phyloP scores from a whole-genome alignment of 2,888 invertebrate genomes.

The Habrosyne pyritoides region DNA sequence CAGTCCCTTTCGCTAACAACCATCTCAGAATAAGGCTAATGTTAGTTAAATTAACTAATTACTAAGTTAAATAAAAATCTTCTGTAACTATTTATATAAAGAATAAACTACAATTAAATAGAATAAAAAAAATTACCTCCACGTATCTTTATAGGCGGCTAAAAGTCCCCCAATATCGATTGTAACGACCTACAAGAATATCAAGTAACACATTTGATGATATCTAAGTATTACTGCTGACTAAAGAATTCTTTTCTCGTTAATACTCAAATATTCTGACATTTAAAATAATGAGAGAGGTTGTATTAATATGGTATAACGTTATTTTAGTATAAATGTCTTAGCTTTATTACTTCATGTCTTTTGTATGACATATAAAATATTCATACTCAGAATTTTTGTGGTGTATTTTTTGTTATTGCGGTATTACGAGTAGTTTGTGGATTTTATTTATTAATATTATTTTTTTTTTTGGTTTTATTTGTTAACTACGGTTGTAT shows the following conservation, averaged over 20 bases:
- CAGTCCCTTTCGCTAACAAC: too few species aligned
- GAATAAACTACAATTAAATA: too few species aligned
- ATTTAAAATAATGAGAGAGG: background rate
- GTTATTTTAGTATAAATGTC: too few species aligned
- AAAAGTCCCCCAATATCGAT: background rate
- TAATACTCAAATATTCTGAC: background rate
- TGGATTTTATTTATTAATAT: too few species aligned
- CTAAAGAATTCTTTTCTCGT: background rate
- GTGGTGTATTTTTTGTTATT: background rate
- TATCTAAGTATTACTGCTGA: background rate
- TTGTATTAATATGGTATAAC: background rate
- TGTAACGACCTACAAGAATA: background rate
- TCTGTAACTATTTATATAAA: too few species aligned
- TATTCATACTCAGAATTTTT: background rate
- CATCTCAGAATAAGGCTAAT: too few species aligned
- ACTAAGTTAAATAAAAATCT: too few species aligned
- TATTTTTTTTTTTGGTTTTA: too few species aligned
- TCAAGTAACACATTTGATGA: background rate
- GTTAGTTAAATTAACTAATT: too few species aligned
- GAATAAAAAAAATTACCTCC: too few species aligned
- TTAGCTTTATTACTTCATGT: background rate
- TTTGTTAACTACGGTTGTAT: too few species aligned
- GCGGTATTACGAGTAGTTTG: too few species aligned
- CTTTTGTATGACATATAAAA: background rate
- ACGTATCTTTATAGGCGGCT: background rate